Evolutionary conservation across 2,797 vertebrate species (phyloP).

Genomic region (Enteromius radiatus): DNA sequence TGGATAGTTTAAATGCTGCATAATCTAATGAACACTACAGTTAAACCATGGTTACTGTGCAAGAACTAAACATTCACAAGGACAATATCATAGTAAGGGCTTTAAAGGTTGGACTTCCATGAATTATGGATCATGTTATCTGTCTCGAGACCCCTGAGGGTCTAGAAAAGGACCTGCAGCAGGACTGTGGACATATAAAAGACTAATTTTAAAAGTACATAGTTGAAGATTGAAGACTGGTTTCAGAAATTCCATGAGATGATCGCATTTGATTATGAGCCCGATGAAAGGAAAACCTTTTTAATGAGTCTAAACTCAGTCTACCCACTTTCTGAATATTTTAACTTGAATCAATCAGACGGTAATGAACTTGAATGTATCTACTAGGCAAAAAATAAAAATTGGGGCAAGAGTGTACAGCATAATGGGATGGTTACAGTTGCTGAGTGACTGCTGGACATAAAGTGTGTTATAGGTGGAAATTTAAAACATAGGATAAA

Average conservation of each 20-base stretch:
- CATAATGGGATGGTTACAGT: neutral
- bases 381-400: neutral
- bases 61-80: slow-evolving; percentile 9
- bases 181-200: slow-evolving; percentile 2
- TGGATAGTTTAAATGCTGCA: neutral
- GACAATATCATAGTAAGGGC: neutral
- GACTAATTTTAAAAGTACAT: neutral
- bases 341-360: neutral
- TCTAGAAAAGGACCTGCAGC: neutral
- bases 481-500: neutral
- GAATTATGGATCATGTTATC: neutral
- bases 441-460: neutral
- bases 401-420: neutral
- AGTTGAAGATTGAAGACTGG: neutral
- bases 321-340: neutral
- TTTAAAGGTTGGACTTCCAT: neutral
- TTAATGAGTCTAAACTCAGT: neutral
- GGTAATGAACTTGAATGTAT: neutral
- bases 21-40: neutral
- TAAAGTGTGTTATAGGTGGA: neutral
- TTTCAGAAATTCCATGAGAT: neutral
- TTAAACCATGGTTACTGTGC: slow-evolving; percentile 12
- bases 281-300: neutral
- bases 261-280: neutral
- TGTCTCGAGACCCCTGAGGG: neutral